These are phyloP conservation scores for Diarsia brunnea DNA, from an alignment of 2,888 invertebrate species.

Conservation along the genomic window DNA sequence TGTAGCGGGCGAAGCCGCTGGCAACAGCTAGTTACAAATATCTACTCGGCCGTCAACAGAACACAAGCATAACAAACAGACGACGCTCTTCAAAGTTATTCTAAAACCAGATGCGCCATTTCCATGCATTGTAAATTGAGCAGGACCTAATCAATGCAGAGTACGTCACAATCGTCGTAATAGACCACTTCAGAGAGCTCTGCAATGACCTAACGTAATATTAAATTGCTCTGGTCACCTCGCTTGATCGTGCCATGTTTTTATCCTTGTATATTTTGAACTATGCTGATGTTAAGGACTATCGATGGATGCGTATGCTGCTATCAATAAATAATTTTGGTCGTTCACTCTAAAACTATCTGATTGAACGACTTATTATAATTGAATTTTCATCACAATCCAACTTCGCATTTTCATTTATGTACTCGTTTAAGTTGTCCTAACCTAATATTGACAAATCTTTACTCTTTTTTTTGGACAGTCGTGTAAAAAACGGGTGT, in stretches of 20 bases:
- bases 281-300: not conserved
- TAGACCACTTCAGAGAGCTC: slow-evolving; percentile 20
- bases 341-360: not conserved
- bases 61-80: not conserved
- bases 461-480: too few relatives aligned
- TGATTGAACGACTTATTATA: not conserved
- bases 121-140: not conserved
- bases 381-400: not conserved
- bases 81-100: not conserved
- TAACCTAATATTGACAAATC: not conserved
- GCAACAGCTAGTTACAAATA: too few relatives aligned
- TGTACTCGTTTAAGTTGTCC: not conserved
- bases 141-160: slow-evolving; percentile 18
- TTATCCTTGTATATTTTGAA: slow-evolving; percentile 28
- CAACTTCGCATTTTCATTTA: not conserved
- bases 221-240: slow-evolving; percentile 21
- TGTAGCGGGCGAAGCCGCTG: too few relatives aligned
- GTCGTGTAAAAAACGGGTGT: not conserved
- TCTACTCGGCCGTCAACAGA: not conserved
- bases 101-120: not conserved
- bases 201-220: slow-evolving; percentile 39
- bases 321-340: not conserved
- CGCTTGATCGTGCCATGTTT: not conserved
- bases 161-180: slow-evolving; percentile 21
- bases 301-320: not conserved